Conservation (phyloP, 37 sponge, comb jelly and placozoan genomes). For the Crambe crambe region DNA sequence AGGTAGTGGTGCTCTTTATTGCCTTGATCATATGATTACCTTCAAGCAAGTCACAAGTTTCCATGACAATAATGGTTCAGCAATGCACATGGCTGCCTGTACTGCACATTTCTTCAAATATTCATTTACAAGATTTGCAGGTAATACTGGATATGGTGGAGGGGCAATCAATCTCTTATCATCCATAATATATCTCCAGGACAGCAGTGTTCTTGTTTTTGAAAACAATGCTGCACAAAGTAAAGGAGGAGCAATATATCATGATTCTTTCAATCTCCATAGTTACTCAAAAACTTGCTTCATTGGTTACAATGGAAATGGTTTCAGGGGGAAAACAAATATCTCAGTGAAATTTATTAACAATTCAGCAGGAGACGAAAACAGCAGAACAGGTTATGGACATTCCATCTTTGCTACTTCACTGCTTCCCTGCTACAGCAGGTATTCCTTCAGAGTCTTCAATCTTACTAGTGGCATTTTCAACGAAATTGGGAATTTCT, state of each 20-base stretch:
- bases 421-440: conserved; percentile 14
- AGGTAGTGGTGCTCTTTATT: conserved; percentile 12
- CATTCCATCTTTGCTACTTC: conserved; percentile 21
- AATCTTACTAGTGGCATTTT: conserved; percentile 5
- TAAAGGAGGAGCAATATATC: conserved; percentile 31
- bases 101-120: neutral
- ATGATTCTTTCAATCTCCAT: neutral
- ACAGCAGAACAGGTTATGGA: neutral
- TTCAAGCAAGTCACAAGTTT: neutral
- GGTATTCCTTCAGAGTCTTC: neutral
- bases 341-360: conserved; percentile 12
- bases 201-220: neutral
- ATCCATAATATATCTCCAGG: neutral
- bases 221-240: neutral
- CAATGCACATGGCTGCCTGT: neutral
- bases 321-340: neutral
- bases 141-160: conserved; percentile 9
- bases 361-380: neutral
- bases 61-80: conserved; percentile 7
- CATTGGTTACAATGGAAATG: neutral
- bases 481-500: conserved; percentile 7
- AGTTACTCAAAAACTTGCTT: conserved; percentile 17
- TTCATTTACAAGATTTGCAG: neutral
- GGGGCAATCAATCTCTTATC: conserved; percentile 11
- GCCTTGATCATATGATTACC: neutral